A percentile compares a stretch with the other conserved stretches of the same genome.
Conservation (phyloP, 2,888 invertebrate genomes). For the Nezara viridula region DNA sequence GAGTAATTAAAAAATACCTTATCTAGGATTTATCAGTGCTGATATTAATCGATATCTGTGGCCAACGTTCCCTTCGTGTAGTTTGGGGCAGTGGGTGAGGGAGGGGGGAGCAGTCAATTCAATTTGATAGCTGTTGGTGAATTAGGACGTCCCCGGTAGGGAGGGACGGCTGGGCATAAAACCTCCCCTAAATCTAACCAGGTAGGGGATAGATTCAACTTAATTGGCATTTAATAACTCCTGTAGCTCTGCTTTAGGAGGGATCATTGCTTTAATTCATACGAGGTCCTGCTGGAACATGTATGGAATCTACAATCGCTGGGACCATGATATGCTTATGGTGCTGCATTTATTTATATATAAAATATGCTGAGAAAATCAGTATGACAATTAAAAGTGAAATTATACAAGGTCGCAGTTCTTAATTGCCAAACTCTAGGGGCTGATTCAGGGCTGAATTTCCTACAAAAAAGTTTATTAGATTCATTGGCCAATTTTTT, state of each 20-base stretch:
- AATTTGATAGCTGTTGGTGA: constrained; percentile 9
- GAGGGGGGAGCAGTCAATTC: background rate
- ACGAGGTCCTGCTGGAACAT: background rate
- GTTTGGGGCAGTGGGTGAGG: background rate
- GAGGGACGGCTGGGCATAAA: background rate
- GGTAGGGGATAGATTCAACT: background rate
- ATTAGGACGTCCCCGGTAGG: background rate
- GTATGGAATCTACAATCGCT: background rate
- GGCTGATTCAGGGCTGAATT: too few relatives aligned
- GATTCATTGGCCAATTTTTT: too few relatives aligned
- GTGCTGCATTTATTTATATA: too few relatives aligned
- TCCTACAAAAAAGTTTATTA: too few relatives aligned
- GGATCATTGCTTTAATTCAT: background rate
- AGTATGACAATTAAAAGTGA: too few relatives aligned
- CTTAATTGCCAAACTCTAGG: too few relatives aligned
- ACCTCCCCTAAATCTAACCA: background rate
- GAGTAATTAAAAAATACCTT: background rate
- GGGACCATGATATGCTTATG: background rate
- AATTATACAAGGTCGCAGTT: too few relatives aligned
- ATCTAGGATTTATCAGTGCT: background rate
- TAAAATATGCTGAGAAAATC: too few relatives aligned
- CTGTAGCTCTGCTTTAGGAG: background rate
- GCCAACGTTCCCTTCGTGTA: background rate
- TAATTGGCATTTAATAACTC: constrained; percentile 17
- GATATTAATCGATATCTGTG: background rate